phyloP scores from a whole-genome alignment of 2,888 invertebrate genomes.

The Euproctis similis region DNA sequence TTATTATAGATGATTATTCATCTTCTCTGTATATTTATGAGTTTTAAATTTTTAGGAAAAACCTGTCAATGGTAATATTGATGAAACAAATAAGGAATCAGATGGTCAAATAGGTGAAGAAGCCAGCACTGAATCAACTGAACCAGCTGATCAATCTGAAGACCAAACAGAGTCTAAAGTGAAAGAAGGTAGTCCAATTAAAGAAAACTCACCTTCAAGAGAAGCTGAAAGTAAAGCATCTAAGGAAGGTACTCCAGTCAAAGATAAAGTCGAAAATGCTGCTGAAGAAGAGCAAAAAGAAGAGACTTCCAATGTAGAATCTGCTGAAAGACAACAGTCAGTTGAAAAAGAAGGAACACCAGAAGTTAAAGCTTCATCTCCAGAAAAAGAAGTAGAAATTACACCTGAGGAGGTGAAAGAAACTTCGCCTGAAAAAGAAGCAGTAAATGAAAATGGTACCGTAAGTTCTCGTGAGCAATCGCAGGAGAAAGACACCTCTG shows the following conservation, averaged over 20 bases:
- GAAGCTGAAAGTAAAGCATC: slow-evolving; percentile 23
- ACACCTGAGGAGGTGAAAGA: slow-evolving; percentile 45
- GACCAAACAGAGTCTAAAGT: slow-evolving; percentile 27
- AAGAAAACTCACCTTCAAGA: slow-evolving; percentile 31
- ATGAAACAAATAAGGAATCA: slow-evolving; percentile 28
- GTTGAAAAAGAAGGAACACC: slow-evolving; percentile 33
- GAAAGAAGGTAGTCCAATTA: slow-evolving; percentile 28
- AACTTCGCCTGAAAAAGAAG: slow-evolving; percentile 44
- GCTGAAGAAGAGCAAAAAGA: slow-evolving; percentile 21
- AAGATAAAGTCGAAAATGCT: slow-evolving; percentile 27
- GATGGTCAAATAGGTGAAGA: slow-evolving; percentile 46
- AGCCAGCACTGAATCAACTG: slow-evolving; percentile 17
- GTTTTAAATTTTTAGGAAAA: slow-evolving; percentile 43
- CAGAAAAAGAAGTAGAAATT: slow-evolving; percentile 32
- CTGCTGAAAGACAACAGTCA: slow-evolving; percentile 39
- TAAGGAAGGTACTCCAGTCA: slow-evolving; percentile 35
- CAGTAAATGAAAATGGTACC: slow-evolving; percentile 58
- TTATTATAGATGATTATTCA: neutral
- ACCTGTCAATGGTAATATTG: slow-evolving; percentile 53
- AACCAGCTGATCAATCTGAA: slow-evolving; percentile 18
- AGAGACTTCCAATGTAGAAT: slow-evolving; percentile 31
- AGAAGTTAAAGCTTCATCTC: slow-evolving; percentile 30
- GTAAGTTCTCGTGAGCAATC: slow-evolving; percentile 63
- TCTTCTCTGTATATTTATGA: neutral
- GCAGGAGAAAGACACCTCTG: slow-evolving; percentile 42